phyloP scores from a whole-genome alignment of 1,140 invertebrate species.

The Lepidurus couesii region DNA sequence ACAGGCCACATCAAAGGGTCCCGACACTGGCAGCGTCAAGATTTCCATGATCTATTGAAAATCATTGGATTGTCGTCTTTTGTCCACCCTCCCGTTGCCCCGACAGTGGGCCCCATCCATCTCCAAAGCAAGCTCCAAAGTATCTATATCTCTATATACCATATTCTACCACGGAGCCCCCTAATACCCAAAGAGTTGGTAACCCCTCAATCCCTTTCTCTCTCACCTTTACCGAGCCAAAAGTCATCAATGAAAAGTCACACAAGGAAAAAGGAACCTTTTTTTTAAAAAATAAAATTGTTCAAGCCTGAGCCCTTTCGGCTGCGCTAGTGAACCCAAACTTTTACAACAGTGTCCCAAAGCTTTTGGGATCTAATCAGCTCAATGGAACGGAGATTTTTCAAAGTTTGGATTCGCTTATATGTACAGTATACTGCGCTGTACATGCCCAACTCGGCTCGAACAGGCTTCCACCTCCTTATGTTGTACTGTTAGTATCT shows the following conservation, averaged over 20 bases:
- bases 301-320: not conserved
- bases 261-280: not conserved
- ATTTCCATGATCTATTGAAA: slow-evolving; percentile 17
- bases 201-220: not conserved
- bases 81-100: not conserved
- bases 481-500: slow-evolving; percentile 13
- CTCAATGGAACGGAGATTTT: not conserved
- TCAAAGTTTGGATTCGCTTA: not conserved
- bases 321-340: not conserved
- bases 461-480: not conserved
- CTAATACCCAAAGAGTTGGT: not conserved
- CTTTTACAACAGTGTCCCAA: not conserved
- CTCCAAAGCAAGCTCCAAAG: too few species aligned
- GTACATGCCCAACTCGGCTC: not conserved
- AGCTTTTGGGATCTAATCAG: not conserved
- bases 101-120: not conserved
- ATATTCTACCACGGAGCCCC: not conserved
- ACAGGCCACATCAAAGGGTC: slow-evolving; percentile 9
- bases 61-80: slow-evolving; percentile 15
- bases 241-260: slow-evolving; percentile 18
- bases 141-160: not conserved
- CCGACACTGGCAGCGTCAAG: not conserved
- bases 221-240: slow-evolving; percentile 3
- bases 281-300: not conserved
- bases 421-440: too few species aligned